Evolutionary conservation across 2,113 vertebrate species (phyloP).

Genomic region (Gavia stellata): DNA sequence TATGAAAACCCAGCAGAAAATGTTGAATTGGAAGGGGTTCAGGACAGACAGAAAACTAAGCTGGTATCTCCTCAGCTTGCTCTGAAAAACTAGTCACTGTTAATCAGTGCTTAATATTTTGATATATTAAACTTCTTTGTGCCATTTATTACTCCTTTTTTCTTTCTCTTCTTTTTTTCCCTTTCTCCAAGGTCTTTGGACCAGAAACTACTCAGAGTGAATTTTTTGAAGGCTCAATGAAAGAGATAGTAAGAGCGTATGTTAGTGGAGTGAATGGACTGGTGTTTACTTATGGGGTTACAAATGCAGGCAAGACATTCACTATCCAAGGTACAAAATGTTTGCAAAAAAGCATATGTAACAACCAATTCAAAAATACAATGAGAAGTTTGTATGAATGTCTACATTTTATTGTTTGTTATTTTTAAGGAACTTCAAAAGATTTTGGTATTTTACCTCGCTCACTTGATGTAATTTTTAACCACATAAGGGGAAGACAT

Average conservation of each 20-base stretch:
- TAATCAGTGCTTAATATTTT: background rate
- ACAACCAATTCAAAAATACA: background rate
- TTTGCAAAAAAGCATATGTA: background rate
- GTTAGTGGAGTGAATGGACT: constrained; percentile 79
- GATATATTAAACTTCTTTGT: background rate
- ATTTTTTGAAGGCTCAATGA: constrained; percentile 81
- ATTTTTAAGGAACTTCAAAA: constrained; percentile 74
- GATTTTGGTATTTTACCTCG: constrained; percentile 84
- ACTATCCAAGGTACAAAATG: constrained; percentile 82
- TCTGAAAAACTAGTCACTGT: background rate
- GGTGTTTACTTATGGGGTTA: constrained; percentile 89
- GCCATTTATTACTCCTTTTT: background rate
- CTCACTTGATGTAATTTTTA: constrained; percentile 78
- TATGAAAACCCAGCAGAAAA: background rate
- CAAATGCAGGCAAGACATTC: constrained; percentile 89
- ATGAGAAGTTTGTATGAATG: background rate
- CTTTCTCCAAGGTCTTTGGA: constrained; percentile 81
- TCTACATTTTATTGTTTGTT: background rate
- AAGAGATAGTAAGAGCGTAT: constrained; percentile 72
- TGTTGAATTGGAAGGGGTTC: background rate
- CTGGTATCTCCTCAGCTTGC: background rate
- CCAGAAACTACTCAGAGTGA: constrained; percentile 76
- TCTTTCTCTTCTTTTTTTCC: too few species aligned
- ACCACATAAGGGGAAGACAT: constrained; percentile 67
- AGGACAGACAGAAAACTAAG: background rate